Percentiles rank a stretch among this genome's conserved stretches.
These are phyloP conservation scores for Bedellia somnulentella DNA, from an alignment of 2,888 invertebrate genomes.

Conservation along the genomic window DNA sequence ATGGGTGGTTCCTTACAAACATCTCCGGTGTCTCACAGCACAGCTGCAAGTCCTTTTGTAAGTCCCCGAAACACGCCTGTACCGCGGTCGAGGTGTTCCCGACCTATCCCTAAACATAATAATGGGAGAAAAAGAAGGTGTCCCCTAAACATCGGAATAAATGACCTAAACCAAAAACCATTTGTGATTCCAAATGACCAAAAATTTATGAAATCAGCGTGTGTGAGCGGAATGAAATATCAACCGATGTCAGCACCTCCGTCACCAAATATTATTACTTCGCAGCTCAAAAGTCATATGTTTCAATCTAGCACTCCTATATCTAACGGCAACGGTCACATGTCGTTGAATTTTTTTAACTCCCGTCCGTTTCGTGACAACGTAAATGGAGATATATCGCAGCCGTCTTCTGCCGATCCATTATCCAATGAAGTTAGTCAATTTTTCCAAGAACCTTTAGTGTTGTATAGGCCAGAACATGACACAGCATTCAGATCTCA, in stretches of 20 bases:
- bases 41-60: slow-evolving; percentile 78
- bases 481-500: slow-evolving; percentile 67
- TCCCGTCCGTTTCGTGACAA: slow-evolving; percentile 43
- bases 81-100: slow-evolving; percentile 65
- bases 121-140: slow-evolving; percentile 38
- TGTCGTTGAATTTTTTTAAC: slow-evolving; percentile 43
- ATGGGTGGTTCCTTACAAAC: slow-evolving; percentile 44
- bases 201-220: slow-evolving; percentile 28
- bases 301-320: slow-evolving; percentile 37
- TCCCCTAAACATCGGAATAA: slow-evolving; percentile 29
- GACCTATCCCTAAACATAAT: slow-evolving; percentile 48
- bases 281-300: slow-evolving; percentile 51
- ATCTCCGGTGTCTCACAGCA: slow-evolving; percentile 62
- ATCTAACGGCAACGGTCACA: slow-evolving; percentile 41
- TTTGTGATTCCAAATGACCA: slow-evolving; percentile 51
- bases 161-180: slow-evolving; percentile 28
- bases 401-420: slow-evolving; percentile 48
- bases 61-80: slow-evolving; percentile 79
- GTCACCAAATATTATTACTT: slow-evolving; percentile 60
- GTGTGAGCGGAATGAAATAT: slow-evolving; percentile 31
- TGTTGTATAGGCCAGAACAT: slow-evolving; percentile 35
- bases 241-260: slow-evolving; percentile 67
- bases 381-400: slow-evolving; percentile 32
- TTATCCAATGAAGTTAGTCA: slow-evolving; percentile 64
- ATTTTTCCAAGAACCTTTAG: slow-evolving; percentile 56